These are phyloP conservation scores for Ectemnius cavifrons DNA, from an alignment of 2,888 invertebrate species.

Conservation along the genomic window DNA sequence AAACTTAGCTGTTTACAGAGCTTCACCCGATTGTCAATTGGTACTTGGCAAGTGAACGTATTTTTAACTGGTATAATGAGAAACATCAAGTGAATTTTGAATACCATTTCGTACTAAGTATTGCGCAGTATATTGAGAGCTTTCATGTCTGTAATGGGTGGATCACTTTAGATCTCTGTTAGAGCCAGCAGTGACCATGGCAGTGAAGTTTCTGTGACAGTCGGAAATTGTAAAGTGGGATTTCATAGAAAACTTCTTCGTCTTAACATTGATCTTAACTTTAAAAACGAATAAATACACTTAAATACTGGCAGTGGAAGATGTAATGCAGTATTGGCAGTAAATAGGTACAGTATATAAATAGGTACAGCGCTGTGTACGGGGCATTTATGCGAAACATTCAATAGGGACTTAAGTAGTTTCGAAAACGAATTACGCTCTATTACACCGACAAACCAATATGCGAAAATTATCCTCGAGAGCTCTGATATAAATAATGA, in stretches of 20 bases:
- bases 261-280: background rate
- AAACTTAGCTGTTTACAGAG: too few relatives aligned
- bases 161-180: too few relatives aligned
- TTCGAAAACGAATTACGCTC: constrained; percentile 49
- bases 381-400: constrained; percentile 43
- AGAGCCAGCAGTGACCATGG: too few relatives aligned
- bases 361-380: constrained; percentile 27
- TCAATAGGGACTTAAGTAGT: constrained; percentile 50
- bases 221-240: background rate
- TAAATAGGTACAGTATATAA: constrained; percentile 34
- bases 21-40: too few relatives aligned
- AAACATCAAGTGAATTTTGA: too few relatives aligned
- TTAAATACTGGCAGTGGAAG: constrained; percentile 67
- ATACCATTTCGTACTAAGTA: too few relatives aligned
- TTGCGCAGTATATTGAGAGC: too few relatives aligned
- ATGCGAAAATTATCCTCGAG: constrained; percentile 44
- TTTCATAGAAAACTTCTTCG: background rate
- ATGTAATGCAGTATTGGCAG: constrained; percentile 48
- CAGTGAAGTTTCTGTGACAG: too few relatives aligned
- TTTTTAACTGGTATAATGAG: too few relatives aligned
- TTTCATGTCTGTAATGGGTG: too few relatives aligned
- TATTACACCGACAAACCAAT: constrained; percentile 40
- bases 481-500: constrained; percentile 50
- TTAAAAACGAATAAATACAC: constrained; percentile 61
- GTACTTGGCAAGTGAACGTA: too few relatives aligned